These are phyloP conservation scores for Euphydryas editha DNA, from an alignment of 2,888 invertebrate genomes.

Conservation along the genomic window DNA sequence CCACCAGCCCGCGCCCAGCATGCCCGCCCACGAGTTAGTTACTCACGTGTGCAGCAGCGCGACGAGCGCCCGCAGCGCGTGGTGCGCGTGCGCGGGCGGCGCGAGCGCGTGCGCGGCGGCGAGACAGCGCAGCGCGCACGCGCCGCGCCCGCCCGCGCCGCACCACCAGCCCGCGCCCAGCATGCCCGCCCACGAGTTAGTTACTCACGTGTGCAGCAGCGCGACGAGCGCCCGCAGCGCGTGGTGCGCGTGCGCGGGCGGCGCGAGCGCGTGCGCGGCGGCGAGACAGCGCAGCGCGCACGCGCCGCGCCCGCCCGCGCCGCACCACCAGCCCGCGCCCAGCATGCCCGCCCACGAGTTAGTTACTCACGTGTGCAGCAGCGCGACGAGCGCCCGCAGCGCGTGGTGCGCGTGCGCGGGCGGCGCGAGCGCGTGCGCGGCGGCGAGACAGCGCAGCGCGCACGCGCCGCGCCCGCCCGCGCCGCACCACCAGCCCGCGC, in stretches of 20 bases:
- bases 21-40: slow-evolving; percentile 56
- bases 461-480: no score
- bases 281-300: slow-evolving; percentile 62
- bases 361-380: slow-evolving; percentile 48
- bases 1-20: no score
- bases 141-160: no score
- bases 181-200: slow-evolving; percentile 57
- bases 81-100: slow-evolving; percentile 45
- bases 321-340: no score
- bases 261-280: slow-evolving; percentile 60
- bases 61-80: slow-evolving; percentile 57
- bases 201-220: slow-evolving; percentile 63
- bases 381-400: slow-evolving; percentile 56
- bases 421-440: slow-evolving; percentile 60
- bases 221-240: slow-evolving; percentile 59
- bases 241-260: slow-evolving; percentile 43
- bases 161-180: no score
- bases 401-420: slow-evolving; percentile 44
- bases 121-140: slow-evolving; percentile 63
- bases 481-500: no score
- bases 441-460: slow-evolving; percentile 61
- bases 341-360: slow-evolving; percentile 59
- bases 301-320: no score
- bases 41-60: slow-evolving; percentile 65
- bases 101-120: slow-evolving; percentile 59